These are phyloP conservation scores for Andrena cerasifolii DNA, from an alignment of 1,140 invertebrate species.

Conservation along the genomic window DNA sequence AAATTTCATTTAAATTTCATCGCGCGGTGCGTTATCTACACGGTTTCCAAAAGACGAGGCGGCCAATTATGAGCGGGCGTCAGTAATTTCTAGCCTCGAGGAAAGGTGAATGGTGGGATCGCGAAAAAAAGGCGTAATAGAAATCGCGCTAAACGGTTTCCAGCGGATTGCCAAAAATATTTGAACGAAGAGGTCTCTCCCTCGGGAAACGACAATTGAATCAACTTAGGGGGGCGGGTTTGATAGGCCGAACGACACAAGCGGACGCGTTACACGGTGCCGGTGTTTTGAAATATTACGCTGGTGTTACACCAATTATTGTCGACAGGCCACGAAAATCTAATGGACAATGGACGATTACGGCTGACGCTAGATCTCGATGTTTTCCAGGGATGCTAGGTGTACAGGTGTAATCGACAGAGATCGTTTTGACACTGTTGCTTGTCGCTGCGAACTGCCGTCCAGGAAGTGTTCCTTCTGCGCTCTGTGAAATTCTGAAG, in stretches of 20 bases:
- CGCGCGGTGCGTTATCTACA: background rate
- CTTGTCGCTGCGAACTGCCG: too few relatives aligned
- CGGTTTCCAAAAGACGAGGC: background rate
- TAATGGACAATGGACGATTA: conserved; percentile 61
- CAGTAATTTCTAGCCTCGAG: conserved; percentile 20
- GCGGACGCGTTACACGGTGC: conserved; percentile 61
- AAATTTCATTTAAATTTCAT: background rate
- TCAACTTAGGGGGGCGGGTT: conserved; percentile 72
- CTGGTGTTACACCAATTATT: conserved; percentile 63
- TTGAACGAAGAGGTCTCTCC: conserved; percentile 54
- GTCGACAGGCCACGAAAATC: conserved; percentile 42
- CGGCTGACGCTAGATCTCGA: conserved; percentile 48
- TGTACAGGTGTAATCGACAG: background rate
- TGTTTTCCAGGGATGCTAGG: conserved; percentile 21
- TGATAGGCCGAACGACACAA: conserved; percentile 62
- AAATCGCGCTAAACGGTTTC: conserved; percentile 35
- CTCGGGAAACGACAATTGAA: conserved; percentile 70
- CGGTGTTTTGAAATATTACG: conserved; percentile 67
- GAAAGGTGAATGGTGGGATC: conserved; percentile 5
- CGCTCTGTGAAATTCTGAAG: too few relatives aligned
- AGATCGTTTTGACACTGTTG: background rate
- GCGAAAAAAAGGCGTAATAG: conserved; percentile 13
- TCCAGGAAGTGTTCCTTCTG: too few relatives aligned
- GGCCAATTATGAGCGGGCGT: background rate
- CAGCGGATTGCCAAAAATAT: conserved; percentile 55